phyloP scores from a whole-genome alignment of 2,113 vertebrate species.

The Chamaetylas fuelleborni region DNA sequence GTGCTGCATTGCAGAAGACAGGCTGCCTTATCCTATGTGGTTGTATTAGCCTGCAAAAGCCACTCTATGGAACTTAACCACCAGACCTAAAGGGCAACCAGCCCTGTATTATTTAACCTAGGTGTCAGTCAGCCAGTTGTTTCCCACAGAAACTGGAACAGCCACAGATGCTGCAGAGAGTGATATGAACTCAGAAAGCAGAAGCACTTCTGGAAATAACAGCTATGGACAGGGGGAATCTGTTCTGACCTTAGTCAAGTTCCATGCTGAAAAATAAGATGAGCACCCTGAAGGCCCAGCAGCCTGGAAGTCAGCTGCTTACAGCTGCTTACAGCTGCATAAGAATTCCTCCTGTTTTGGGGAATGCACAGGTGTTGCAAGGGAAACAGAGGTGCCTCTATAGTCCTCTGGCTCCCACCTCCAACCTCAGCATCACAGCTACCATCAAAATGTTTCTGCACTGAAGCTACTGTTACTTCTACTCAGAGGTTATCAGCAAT shows the following conservation, averaged over 20 bases:
- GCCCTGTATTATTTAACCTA: neutral
- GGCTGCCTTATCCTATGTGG: neutral
- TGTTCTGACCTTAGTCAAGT: neutral
- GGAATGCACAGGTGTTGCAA: neutral
- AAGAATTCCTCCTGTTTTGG: neutral
- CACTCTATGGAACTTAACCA: neutral
- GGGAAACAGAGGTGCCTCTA: neutral
- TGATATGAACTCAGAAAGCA: neutral
- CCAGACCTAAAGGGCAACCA: neutral
- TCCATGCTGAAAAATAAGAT: neutral
- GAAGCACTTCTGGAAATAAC: neutral
- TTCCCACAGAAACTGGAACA: neutral
- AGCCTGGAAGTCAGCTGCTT: neutral
- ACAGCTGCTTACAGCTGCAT: neutral
- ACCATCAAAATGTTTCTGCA: neutral
- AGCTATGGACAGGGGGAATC: neutral
- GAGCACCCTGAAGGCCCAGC: neutral
- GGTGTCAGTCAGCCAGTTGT: neutral
- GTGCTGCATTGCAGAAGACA: neutral
- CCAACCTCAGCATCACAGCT: neutral
- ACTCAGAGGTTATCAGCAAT: neutral
- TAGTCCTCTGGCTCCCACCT: neutral
- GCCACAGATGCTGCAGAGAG: neutral
- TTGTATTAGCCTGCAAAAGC: neutral
- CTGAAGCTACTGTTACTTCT: neutral